Evolutionary conservation across 2,797 vertebrate species (phyloP).

Genomic region (Parauchenoglanis ngamensis): DNA sequence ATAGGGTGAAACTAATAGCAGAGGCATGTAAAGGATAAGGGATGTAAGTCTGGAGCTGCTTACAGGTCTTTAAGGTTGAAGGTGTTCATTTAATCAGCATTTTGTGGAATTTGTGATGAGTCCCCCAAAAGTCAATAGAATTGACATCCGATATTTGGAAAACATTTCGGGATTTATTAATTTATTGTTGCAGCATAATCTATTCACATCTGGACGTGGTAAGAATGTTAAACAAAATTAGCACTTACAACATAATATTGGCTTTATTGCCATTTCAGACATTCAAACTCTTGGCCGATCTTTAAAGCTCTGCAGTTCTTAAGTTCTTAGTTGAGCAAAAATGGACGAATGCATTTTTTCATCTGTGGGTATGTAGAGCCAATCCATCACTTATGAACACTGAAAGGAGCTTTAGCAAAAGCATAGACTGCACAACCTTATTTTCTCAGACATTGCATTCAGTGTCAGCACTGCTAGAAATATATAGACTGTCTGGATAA

Average conservation of each 20-base stretch:
- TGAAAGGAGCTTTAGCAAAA: conserved; percentile 17
- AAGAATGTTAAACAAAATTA: conserved; percentile 7
- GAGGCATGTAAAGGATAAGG: background rate
- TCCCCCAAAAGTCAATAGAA: background rate
- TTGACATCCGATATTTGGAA: background rate
- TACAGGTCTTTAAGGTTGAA: background rate
- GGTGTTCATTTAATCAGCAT: background rate
- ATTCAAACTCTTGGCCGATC: background rate
- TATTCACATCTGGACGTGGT: background rate
- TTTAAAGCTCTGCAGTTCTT: conserved; percentile 2
- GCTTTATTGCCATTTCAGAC: conserved; percentile 8
- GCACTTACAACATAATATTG: background rate
- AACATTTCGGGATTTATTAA: background rate
- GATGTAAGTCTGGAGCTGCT: background rate
- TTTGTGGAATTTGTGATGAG: background rate
- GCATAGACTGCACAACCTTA: conserved; percentile 28
- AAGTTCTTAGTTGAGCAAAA: conserved; percentile 2
- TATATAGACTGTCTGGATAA: conserved; percentile 31
- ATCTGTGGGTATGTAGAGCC: background rate
- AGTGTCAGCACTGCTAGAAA: conserved; percentile 24
- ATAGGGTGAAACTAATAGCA: background rate
- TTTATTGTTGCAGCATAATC: background rate
- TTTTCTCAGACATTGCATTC: conserved; percentile 20
- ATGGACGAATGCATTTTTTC: conserved; percentile 14
- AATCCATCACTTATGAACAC: conserved; percentile 24